Percentiles rank a stretch among this genome's conserved stretches.
Evolutionary conservation across 1,140 invertebrate genomes (phyloP).

Genomic region (Octopus sinensis): DNA sequence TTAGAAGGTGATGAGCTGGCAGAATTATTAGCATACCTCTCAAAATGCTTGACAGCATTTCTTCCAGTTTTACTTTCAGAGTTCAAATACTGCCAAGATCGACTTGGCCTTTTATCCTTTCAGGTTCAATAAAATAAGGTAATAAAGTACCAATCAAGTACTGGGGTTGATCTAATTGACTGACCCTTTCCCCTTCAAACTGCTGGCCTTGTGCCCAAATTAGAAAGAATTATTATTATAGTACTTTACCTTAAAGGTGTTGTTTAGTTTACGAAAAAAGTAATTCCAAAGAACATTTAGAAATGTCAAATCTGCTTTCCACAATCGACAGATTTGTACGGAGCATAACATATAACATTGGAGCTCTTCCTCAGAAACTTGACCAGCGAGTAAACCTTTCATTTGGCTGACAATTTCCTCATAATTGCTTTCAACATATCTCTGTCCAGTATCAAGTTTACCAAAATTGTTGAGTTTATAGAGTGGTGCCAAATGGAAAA

Average conservation of each 20-base stretch:
- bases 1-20: no score
- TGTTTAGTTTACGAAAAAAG: conserved; percentile 29
- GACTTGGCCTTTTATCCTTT: no score
- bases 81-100: no score
- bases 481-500: conserved; percentile 28
- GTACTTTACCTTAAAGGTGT: background rate
- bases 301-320: conserved; percentile 29
- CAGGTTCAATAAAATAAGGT: no score
- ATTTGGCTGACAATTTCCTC: conserved; percentile 22
- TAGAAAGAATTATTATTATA: no score
- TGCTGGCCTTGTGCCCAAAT: no score
- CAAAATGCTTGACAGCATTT: no score
- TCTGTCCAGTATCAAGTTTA: conserved; percentile 23
- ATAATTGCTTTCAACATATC: conserved; percentile 26
- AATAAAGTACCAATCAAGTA: no score
- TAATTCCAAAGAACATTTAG: conserved; percentile 36
- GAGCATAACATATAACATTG: conserved; percentile 27
- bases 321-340: conserved; percentile 23
- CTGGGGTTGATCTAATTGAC: no score
- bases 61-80: no score
- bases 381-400: background rate
- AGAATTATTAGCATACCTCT: no score
- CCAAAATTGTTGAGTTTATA: conserved; percentile 15
- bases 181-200: no score
- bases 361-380: conserved; percentile 22